Conservation (phyloP, 2,797 vertebrate species). For the Podarcis siculus region DNA sequence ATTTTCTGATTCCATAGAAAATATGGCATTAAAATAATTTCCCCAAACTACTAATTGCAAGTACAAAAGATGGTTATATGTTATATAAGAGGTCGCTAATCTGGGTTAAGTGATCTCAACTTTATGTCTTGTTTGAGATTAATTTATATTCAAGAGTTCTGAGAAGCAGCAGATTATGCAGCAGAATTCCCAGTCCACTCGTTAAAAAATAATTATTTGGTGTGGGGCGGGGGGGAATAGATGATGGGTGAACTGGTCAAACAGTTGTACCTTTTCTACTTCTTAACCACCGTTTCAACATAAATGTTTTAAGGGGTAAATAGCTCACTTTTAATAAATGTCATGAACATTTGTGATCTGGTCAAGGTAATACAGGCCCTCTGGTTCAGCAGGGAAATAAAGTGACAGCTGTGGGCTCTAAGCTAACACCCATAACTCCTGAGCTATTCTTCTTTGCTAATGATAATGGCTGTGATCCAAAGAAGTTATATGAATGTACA, state of each 20-base stretch:
- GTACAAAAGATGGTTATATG: background rate
- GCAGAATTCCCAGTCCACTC: background rate
- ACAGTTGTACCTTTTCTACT: background rate
- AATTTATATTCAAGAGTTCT: constrained; percentile 9
- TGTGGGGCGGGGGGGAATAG: background rate
- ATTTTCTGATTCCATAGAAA: background rate
- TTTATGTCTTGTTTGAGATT: background rate
- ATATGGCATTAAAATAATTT: background rate
- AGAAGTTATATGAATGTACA: constrained; percentile 6
- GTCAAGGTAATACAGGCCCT: background rate
- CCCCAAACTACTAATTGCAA: background rate
- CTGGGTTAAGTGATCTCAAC: background rate
- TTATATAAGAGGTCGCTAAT: background rate
- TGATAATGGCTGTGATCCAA: constrained; percentile 11
- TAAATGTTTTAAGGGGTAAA: background rate
- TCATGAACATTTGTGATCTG: constrained; percentile 20
- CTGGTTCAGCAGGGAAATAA: constrained; percentile 8
- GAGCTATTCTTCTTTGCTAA: constrained; percentile 1
- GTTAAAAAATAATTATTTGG: background rate
- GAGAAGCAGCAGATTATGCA: background rate
- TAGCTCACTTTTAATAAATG: background rate
- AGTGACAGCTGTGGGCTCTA: constrained; percentile 13
- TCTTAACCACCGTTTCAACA: background rate
- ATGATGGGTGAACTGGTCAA: constrained; percentile 9
- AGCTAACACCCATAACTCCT: background rate